Percentiles rank a stretch among this genome's conserved stretches.
phyloP scores from a whole-genome alignment of 2,113 vertebrate species.

The Channa argus region DNA sequence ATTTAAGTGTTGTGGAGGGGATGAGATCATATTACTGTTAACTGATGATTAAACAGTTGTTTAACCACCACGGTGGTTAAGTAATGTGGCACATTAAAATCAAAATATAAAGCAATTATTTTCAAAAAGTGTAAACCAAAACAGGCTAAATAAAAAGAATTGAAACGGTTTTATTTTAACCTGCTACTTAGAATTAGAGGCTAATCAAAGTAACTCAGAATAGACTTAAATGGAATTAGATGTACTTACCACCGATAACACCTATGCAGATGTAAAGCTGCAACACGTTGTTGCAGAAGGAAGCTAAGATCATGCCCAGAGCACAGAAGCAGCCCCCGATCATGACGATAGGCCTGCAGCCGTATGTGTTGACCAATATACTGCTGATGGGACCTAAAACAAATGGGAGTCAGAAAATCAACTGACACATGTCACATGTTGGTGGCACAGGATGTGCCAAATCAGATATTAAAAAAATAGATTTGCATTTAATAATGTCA shows the following conservation, averaged over 20 bases:
- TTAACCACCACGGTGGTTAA: neutral
- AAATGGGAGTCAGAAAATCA: constrained; percentile 9
- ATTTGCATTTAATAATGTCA: too few species aligned
- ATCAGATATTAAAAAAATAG: too few species aligned
- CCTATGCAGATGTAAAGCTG: constrained; percentile 94
- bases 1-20: too few species aligned
- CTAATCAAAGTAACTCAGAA: constrained; percentile 32
- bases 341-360: constrained; percentile 94
- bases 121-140: neutral
- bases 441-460: constrained; percentile 11
- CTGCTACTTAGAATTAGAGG: neutral
- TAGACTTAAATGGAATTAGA: constrained; percentile 24
- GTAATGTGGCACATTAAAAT: neutral
- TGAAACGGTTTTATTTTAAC: constrained; percentile 29
- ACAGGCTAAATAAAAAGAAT: neutral
- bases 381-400: constrained; percentile 93
- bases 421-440: constrained; percentile 16
- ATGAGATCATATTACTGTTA: too few species aligned
- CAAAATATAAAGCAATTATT: neutral
- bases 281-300: constrained; percentile 88
- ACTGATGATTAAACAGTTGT: too few species aligned
- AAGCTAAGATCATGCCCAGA: constrained; percentile 91
- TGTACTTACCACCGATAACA: constrained; percentile 90
- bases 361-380: constrained; percentile 94
- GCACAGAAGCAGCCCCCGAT: constrained; percentile 89